Evolutionary conservation across 2,113 vertebrate genomes (phyloP).

Genomic region (Fregetta grallaria): DNA sequence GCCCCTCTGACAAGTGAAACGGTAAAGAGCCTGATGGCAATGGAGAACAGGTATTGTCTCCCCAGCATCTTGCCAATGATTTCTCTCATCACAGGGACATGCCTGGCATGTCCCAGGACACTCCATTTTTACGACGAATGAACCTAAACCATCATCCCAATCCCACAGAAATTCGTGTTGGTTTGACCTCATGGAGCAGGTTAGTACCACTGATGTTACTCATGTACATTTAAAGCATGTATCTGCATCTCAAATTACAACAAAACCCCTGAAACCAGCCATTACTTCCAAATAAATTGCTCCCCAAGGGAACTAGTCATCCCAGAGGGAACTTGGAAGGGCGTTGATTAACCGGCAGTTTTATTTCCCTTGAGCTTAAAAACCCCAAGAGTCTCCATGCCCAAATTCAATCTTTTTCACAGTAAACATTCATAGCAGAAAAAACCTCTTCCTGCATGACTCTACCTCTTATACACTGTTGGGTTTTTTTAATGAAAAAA

Average conservation of each 20-base stretch:
- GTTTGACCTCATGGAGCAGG: not conserved
- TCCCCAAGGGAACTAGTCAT: not conserved
- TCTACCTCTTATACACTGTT: not conserved
- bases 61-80: not conserved
- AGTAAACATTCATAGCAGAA: not conserved
- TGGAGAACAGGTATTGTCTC: not conserved
- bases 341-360: not conserved
- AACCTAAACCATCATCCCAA: not conserved
- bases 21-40: not conserved
- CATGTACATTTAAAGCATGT: not conserved
- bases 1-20: rapidly evolving
- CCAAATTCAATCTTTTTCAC: not conserved
- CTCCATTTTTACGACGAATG: not conserved
- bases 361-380: not conserved
- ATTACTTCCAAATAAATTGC: not conserved
- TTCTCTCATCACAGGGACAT: not conserved
- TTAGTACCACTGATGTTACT: not conserved
- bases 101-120: not conserved
- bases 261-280: not conserved
- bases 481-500: not conserved
- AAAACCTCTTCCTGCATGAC: not conserved
- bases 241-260: not conserved
- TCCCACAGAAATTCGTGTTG: rapidly evolving
- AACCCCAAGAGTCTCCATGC: not conserved
- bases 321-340: not conserved